phyloP scores from a whole-genome alignment of 2,797 vertebrate species.

The Argya squamiceps region DNA sequence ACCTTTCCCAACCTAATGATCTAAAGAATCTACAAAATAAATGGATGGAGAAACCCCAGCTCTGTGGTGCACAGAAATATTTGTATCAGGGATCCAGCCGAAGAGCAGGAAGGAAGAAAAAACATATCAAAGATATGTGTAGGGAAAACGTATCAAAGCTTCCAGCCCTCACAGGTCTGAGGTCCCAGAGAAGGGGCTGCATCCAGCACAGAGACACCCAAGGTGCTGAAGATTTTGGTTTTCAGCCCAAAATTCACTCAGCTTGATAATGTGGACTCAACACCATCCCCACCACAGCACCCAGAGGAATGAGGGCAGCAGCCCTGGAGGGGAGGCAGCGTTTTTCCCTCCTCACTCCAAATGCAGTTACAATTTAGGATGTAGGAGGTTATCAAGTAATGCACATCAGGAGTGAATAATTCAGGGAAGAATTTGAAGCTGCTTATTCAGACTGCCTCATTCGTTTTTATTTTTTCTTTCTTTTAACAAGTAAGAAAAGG shows the following conservation, averaged over 20 bases:
- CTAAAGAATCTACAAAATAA: neutral
- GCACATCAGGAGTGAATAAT: neutral
- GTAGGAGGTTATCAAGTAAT: neutral
- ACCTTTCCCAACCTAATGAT: neutral
- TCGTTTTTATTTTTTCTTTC: neutral
- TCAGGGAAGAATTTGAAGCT: neutral
- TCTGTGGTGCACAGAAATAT: neutral
- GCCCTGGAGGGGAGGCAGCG: neutral
- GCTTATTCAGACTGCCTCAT: neutral
- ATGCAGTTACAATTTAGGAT: neutral
- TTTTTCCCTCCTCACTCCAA: neutral
- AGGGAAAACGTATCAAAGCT: neutral
- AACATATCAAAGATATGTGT: neutral
- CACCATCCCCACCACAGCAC: fast-evolving
- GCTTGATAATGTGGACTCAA: neutral
- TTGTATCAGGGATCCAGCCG: neutral
- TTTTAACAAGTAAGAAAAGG: fast-evolving
- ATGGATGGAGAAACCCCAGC: neutral
- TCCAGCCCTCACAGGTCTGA: neutral
- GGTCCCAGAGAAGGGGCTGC: neutral
- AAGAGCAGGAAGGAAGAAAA: neutral
- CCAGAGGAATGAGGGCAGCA: neutral
- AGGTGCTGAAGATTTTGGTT: neutral
- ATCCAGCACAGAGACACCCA: neutral
- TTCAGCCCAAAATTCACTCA: neutral